phyloP scores from a whole-genome alignment of 2,888 invertebrate species.

The Drosophila mimetica region DNA sequence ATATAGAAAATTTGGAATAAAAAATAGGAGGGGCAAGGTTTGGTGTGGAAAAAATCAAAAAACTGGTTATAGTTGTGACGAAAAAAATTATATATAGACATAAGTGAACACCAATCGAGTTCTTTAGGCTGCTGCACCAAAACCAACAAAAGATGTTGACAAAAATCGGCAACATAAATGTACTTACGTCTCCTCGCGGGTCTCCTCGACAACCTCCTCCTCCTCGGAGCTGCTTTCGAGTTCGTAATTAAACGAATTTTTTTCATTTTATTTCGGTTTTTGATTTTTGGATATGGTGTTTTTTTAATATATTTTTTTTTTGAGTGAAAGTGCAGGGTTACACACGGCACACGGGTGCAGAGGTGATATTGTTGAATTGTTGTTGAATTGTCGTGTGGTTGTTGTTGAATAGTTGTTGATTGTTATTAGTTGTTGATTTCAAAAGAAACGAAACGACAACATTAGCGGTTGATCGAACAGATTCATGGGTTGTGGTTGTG shows the following conservation, averaged over 20 bases:
- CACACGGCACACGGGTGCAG: slow-evolving; percentile 39
- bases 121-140: slow-evolving; percentile 50
- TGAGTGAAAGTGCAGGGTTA: slow-evolving; percentile 36
- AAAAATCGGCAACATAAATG: slow-evolving; percentile 60
- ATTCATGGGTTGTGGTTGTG: slow-evolving; percentile 16
- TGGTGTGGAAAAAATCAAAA: slow-evolving; percentile 32
- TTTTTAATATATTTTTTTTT: slow-evolving; percentile 1
- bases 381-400: slow-evolving; percentile 43
- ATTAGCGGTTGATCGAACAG: slow-evolving; percentile 59
- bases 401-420: slow-evolving; percentile 53
- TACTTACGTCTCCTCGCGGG: slow-evolving; percentile 84
- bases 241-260: slow-evolving; percentile 75
- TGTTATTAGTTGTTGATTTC: slow-evolving; percentile 47
- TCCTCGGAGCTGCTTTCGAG: slow-evolving; percentile 83
- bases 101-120: slow-evolving; percentile 65
- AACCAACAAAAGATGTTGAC: slow-evolving; percentile 39
- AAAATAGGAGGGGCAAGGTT: slow-evolving; percentile 9
- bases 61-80: slow-evolving; percentile 15
- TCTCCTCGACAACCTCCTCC: slow-evolving; percentile 85
- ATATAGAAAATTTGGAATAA: slow-evolving; percentile 51
- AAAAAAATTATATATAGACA: slow-evolving; percentile 34
- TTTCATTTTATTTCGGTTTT: slow-evolving; percentile 36
- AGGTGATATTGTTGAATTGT: slow-evolving; percentile 47
- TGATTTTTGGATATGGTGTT: slow-evolving; percentile 11
- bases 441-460: slow-evolving; percentile 67